A percentile compares a stretch with the other conserved stretches of the same genome.
phyloP scores from a whole-genome alignment of 2,113 vertebrate genomes.

The Leptodactylus fuscus region DNA sequence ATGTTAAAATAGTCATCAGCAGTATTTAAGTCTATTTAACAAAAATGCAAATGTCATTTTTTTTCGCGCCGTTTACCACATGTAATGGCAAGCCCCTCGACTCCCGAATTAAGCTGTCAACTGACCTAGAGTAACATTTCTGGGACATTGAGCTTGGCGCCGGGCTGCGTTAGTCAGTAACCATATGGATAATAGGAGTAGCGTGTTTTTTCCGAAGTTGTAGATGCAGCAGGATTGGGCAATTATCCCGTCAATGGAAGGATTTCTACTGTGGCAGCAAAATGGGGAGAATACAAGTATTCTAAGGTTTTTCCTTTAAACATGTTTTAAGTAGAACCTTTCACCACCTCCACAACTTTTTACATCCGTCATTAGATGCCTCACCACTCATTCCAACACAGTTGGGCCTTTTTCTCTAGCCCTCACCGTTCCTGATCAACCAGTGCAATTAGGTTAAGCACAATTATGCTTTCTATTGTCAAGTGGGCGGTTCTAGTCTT shows the following conservation, averaged over 20 bases:
- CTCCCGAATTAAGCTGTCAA: neutral
- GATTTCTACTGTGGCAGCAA: constrained; percentile 38
- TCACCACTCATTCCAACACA: too few species aligned
- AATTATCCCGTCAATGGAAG: constrained; percentile 15
- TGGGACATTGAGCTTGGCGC: neutral
- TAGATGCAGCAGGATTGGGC: constrained; percentile 20
- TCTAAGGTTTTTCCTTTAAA: neutral
- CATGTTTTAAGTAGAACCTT: too few species aligned
- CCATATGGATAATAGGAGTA: constrained; percentile 32
- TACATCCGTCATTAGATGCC: too few species aligned
- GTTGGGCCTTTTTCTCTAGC: too few species aligned
- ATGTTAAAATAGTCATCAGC: constrained; percentile 30
- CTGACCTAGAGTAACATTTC: constrained; percentile 9
- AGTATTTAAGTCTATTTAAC: neutral
- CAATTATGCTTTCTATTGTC: too few species aligned
- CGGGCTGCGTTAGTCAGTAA: neutral
- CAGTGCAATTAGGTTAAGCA: too few species aligned
- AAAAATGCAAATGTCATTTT: constrained; percentile 13
- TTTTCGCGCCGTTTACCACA: neutral
- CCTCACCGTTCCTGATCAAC: too few species aligned
- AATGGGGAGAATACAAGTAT: neutral
- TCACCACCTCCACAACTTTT: too few species aligned
- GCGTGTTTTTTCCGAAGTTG: constrained; percentile 11
- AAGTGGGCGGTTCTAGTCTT: too few species aligned
- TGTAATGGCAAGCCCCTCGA: neutral